These are phyloP conservation scores for Callosobruchus maculatus DNA, from an alignment of 2,888 invertebrate species.

Conservation along the genomic window DNA sequence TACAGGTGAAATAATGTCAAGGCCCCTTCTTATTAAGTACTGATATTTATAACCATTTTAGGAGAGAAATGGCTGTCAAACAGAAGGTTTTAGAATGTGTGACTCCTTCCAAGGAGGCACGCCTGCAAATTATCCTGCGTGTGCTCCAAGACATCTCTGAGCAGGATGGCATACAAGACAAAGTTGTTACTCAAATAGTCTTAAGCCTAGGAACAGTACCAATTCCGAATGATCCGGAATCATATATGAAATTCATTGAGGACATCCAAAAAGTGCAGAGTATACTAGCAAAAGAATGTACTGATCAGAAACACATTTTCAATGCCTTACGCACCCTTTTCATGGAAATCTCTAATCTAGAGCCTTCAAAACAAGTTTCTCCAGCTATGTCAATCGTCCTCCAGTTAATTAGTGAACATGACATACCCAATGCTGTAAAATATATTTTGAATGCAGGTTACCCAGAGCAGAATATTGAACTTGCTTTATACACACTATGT, in stretches of 20 bases:
- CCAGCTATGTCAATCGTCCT: slow-evolving; percentile 61
- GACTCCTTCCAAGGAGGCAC: slow-evolving; percentile 47
- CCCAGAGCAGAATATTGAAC: slow-evolving; percentile 55
- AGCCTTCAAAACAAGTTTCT: slow-evolving; percentile 50
- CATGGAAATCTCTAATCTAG: slow-evolving; percentile 58
- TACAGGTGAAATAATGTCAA: neutral
- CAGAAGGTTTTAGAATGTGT: slow-evolving; percentile 56
- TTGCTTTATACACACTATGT: slow-evolving; percentile 63
- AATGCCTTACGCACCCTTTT: slow-evolving; percentile 59
- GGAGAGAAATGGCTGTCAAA: slow-evolving; percentile 55
- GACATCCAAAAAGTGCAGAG: slow-evolving; percentile 41
- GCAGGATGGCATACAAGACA: slow-evolving; percentile 48
- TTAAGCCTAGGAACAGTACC: slow-evolving; percentile 51
- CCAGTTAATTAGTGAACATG: slow-evolving; percentile 43
- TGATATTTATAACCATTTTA: neutral
- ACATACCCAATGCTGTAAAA: slow-evolving; percentile 46
- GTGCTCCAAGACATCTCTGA: slow-evolving; percentile 49
- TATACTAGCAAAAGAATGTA: slow-evolving; percentile 41
- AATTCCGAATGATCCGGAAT: slow-evolving; percentile 39
- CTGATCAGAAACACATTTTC: slow-evolving; percentile 52
- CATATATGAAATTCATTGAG: slow-evolving; percentile 40
- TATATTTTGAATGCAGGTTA: slow-evolving; percentile 45
- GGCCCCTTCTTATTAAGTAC: neutral
- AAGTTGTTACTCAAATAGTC: slow-evolving; percentile 54
- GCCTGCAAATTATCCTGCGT: slow-evolving; percentile 53